Base-by-base conservation (phyloP, 2,888 invertebrate species). In the Schrankia costaestrigalis region DNA sequence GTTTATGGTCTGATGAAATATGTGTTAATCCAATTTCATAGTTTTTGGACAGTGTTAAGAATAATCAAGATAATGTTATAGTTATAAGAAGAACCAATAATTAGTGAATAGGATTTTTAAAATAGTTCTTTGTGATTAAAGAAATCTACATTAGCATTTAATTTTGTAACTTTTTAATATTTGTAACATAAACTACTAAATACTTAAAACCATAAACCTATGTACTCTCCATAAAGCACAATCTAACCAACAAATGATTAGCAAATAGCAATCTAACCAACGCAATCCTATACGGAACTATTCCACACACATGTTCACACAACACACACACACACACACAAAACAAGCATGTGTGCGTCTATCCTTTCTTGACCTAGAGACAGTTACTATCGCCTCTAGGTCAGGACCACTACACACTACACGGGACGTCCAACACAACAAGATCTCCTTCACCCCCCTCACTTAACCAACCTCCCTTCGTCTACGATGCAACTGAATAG, bases 351-450 rank as follows among this genome's bases (percentile, higher is more conserved):
- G 83, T 83, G 79, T 83, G 85, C 65, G 82, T 85, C 69, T 82
- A 82, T 82, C 85, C 84, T 86, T 85, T 80, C 84, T 84, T 85
- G 86, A 87, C 86, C 86, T 86, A 85, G 78, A 81, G 77, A 67
- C 74, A 66, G 56, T 76, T 74, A 81, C 80, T 82, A 78, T 76
- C 77, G 71, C 68, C 71, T 78, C 77, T 86, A 85, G 86, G 86
- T 87, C 86, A 86, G 85, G 81, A 81, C 66, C 76, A 77, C 81
- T 79, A 79, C 75, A 75, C 68, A 73, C 79, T 79, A 79, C 63
- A 71, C 67, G 67, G 56, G 50, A 58, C 68, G 71, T 43, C 83
- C 75, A 75, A 26, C 35, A 29, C 44, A 47, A 19, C 30, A 26
- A 40, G 77, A 61, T 3, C 79, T 46, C 23, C 65, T 55, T 3